Base-by-base conservation (phyloP, 1,140 invertebrate genomes). In the Drosophila leontia region DNA sequence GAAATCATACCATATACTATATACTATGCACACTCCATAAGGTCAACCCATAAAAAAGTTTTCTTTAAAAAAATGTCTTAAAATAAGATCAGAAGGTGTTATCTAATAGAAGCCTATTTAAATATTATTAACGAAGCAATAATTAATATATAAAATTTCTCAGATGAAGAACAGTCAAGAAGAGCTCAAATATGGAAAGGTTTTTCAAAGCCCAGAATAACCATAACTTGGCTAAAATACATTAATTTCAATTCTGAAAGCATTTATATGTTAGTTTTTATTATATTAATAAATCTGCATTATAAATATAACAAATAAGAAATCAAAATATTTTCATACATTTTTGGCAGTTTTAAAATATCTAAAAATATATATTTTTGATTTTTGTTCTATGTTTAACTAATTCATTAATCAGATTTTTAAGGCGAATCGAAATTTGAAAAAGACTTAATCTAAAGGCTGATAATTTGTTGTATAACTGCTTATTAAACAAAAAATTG, bases 1-100 rank as follows among this genome's bases (percentile, higher is more conserved):
- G 51, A 55, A 37, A 55, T 55, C 51, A 55, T 8, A 55, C 34
- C 12, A 35, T 13, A 35, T 35, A 35, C 9, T 34, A 53, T 19
- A 13, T 19, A 55, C 34, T 37, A 17, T 55, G 12, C 32, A 15
- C 34, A 0, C 17, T 55, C 13, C 13, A 23, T 23, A 37, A 37
- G 19, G 51, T 15, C 1, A 37, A 55, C 19, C 13, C 15, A 55
- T 55, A 37, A 55, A 55, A 55, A 53, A 7, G 12, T 3, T 13
- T 55, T 55, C 32, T 7, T 5, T 3, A 51, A 51, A 50, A 9
- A 17, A 51, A 17, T 12, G 3, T 3, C 3, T 12, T 15, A 3
- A 11, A 23, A 37, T 34, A 6, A 7, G 0, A 19, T 35, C 12
- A 0, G 8, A 4, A 53, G 11, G 6, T 2, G 7, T 55, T 23